Conservation (phyloP, 2,797 vertebrate genomes). For the Sphenopsis melanotis region DNA sequence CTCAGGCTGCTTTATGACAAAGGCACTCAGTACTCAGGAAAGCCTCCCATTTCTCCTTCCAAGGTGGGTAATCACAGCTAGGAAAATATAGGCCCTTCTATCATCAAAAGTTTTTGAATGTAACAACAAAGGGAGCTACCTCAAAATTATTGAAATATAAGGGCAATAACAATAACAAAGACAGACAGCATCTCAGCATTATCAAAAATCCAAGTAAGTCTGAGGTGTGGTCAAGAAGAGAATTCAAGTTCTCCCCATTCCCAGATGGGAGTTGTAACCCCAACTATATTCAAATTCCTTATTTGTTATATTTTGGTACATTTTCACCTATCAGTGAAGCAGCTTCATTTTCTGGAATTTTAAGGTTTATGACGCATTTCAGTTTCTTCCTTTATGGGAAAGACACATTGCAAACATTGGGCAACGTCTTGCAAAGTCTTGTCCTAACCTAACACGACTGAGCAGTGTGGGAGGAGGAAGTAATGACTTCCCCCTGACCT, state of each 20-base stretch:
- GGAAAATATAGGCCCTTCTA: background rate
- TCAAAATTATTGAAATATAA: background rate
- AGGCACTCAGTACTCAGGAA: background rate
- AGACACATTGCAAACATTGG: slow-evolving; percentile 43
- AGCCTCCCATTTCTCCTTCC: background rate
- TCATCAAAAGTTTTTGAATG: background rate
- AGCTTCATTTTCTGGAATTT: background rate
- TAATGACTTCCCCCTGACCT: slow-evolving; percentile 66
- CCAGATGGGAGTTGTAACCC: background rate
- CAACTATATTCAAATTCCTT: background rate
- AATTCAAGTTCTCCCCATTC: background rate
- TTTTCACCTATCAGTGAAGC: background rate
- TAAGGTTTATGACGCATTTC: slow-evolving; percentile 20
- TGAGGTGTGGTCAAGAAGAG: background rate
- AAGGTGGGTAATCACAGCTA: background rate
- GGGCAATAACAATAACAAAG: background rate
- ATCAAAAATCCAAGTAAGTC: background rate
- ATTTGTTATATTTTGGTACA: background rate
- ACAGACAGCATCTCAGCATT: background rate
- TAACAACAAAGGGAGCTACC: background rate
- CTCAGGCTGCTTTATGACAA: background rate
- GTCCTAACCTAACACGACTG: slow-evolving; percentile 56
- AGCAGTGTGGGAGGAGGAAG: slow-evolving; percentile 62
- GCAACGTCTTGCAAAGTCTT: slow-evolving; percentile 14
- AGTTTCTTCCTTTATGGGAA: slow-evolving; percentile 38